These are phyloP conservation scores for Alauda arvensis DNA, from an alignment of 2,797 vertebrate genomes.

Conservation along the genomic window DNA sequence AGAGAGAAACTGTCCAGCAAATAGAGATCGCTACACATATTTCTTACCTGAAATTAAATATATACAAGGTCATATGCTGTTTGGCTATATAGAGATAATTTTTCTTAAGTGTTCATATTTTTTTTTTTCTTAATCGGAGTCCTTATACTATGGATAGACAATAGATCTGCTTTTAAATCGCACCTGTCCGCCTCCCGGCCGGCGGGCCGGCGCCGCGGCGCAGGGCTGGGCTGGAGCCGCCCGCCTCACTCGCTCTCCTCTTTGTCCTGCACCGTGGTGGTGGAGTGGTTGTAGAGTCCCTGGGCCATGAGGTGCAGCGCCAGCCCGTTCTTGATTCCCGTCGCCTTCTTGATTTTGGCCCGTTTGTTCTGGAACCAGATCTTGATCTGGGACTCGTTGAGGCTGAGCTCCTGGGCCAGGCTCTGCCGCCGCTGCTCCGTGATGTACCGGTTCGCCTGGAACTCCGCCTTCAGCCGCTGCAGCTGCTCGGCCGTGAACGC, in stretches of 20 bases:
- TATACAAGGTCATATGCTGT: conserved; percentile 93
- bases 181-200: conserved; percentile 74
- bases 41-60: conserved; percentile 94
- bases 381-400: conserved; percentile 97
- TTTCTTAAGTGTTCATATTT: conserved; percentile 83
- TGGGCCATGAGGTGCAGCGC: conserved; percentile 98
- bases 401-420: conserved; percentile 92
- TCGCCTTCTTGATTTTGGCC: conserved; percentile 96
- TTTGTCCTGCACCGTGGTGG: conserved; percentile 94
- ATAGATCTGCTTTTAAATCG: conserved; percentile 87
- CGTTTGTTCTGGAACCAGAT: conserved; percentile 98
- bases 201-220: not conserved
- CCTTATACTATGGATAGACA: conserved; percentile 90
- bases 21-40: conserved; percentile 78
- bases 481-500: conserved; percentile 97
- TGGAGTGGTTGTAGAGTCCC: conserved; percentile 97
- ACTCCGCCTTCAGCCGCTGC: conserved; percentile 94
- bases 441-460: conserved; percentile 95
- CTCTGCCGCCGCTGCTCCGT: conserved; percentile 95
- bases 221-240: conserved; percentile 15
- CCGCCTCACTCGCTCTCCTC: conserved; percentile 86
- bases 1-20: conserved; percentile 77
- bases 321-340: conserved; percentile 92
- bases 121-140: conserved; percentile 69
- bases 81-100: conserved; percentile 92